phyloP scores from a whole-genome alignment of 1,140 invertebrate species.

The Mizuhopecten yessoensis region DNA sequence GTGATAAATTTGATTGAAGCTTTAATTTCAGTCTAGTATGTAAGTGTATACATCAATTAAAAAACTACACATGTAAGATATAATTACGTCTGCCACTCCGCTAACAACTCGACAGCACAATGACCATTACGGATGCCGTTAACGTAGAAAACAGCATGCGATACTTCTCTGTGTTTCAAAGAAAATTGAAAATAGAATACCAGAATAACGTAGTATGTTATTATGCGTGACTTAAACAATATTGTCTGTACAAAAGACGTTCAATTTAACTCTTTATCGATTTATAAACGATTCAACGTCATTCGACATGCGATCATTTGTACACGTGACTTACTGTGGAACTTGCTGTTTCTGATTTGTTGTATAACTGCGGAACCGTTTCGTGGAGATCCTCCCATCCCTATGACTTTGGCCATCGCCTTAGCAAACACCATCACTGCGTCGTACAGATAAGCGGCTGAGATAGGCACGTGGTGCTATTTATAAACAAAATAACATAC shows the following conservation, averaged over 20 bases:
- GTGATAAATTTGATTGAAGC: too few relatives aligned
- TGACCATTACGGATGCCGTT: too few relatives aligned
- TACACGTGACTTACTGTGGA: conserved; percentile 85
- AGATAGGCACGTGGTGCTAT: conserved; percentile 65
- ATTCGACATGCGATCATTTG: background rate
- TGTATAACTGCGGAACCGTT: conserved; percentile 85
- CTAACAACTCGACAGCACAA: too few relatives aligned
- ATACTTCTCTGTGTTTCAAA: too few relatives aligned
- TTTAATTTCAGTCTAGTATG: too few relatives aligned
- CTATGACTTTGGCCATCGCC: conserved; percentile 67
- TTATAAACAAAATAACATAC: background rate
- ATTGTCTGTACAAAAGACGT: background rate
- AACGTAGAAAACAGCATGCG: too few relatives aligned
- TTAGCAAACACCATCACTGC: conserved; percentile 74
- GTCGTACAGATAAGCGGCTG: conserved; percentile 78
- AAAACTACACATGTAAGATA: too few relatives aligned
- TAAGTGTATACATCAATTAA: too few relatives aligned
- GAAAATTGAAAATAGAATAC: too few relatives aligned
- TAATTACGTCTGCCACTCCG: too few relatives aligned
- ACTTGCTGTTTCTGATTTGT: conserved; percentile 88
- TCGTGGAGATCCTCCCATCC: conserved; percentile 52
- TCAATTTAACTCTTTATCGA: background rate
- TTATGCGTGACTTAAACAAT: background rate
- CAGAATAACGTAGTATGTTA: background rate
- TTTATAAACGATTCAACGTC: too few relatives aligned